Evolutionary conservation across 2,888 invertebrate genomes (phyloP).

Genomic region (Epirrita christyi): DNA sequence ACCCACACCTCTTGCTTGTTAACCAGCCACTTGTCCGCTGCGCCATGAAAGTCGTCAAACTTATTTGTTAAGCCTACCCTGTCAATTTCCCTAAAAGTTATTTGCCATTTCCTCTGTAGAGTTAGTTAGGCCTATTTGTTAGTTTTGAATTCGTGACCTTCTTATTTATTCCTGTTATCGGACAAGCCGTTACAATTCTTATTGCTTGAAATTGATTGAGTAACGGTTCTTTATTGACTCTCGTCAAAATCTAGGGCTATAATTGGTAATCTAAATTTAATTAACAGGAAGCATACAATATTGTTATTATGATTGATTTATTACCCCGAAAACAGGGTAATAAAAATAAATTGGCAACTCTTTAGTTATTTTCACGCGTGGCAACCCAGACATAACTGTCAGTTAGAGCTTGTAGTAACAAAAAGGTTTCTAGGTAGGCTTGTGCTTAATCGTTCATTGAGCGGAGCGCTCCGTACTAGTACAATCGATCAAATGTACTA

Average conservation of each 20-base stretch:
- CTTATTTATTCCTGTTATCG: constrained; percentile 28
- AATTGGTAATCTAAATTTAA: constrained; percentile 28
- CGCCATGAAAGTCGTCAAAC: too few relatives aligned
- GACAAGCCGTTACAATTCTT: constrained; percentile 22
- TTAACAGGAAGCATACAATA: constrained; percentile 36
- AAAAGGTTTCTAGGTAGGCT: too few relatives aligned
- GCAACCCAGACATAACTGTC: constrained; percentile 22
- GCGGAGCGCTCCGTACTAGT: too few relatives aligned
- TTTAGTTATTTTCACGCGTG: constrained; percentile 30
- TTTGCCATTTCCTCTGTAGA: constrained; percentile 8
- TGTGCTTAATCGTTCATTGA: too few relatives aligned
- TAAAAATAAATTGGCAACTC: constrained; percentile 38
- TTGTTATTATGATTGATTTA: constrained; percentile 41
- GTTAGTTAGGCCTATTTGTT: too few relatives aligned
- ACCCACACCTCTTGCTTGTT: too few relatives aligned
- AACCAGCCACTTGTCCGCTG: too few relatives aligned
- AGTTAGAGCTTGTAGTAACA: too few relatives aligned
- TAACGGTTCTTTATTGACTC: constrained; percentile 35
- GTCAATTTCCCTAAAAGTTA: too few relatives aligned
- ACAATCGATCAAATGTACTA: too few relatives aligned
- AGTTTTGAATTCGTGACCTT: constrained; percentile 9
- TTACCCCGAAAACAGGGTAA: constrained; percentile 13
- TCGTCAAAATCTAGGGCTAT: constrained; percentile 30
- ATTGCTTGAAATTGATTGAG: constrained; percentile 32
- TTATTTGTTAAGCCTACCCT: too few relatives aligned